Evolutionary conservation across 2,797 vertebrate genomes (phyloP).

Genomic region (Lepus oiostolus): DNA sequence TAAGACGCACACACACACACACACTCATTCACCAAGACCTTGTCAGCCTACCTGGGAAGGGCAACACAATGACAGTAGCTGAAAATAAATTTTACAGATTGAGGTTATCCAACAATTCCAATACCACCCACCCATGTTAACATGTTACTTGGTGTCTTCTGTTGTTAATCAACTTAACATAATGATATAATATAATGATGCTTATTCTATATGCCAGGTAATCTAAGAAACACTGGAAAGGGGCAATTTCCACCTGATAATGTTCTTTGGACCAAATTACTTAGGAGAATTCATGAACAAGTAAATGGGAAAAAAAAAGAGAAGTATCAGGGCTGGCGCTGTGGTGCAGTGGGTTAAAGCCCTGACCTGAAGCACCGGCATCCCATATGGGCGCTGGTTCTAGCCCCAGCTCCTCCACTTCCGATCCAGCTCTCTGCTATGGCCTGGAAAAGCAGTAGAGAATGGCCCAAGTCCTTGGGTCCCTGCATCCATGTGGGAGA

Average conservation of each 20-base stretch:
- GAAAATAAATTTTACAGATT: not conserved
- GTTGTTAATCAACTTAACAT: not conserved
- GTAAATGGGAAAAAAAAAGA: not conserved
- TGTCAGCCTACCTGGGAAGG: not conserved
- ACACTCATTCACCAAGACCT: not conserved
- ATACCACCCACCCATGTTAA: not conserved
- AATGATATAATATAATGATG: not conserved
- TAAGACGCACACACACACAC: not conserved
- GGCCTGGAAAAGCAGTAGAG: too few relatives aligned
- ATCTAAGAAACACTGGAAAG: not conserved
- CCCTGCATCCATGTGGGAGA: too few relatives aligned
- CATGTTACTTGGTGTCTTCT: not conserved
- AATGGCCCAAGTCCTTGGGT: too few relatives aligned
- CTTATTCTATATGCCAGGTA: not conserved
- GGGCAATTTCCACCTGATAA: not conserved
- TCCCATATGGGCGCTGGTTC: too few relatives aligned
- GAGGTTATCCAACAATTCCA: conserved; percentile 30
- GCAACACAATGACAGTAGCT: not conserved
- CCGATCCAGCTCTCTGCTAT: too few relatives aligned
- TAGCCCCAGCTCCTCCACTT: too few relatives aligned
- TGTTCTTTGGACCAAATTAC: conserved; percentile 45
- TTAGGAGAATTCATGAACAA: not conserved
- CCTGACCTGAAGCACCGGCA: too few relatives aligned
- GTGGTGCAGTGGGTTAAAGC: too few relatives aligned
- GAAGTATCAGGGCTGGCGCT: too few relatives aligned